phyloP scores from a whole-genome alignment of 2,113 vertebrate genomes.

The Dicentrarchus labrax region DNA sequence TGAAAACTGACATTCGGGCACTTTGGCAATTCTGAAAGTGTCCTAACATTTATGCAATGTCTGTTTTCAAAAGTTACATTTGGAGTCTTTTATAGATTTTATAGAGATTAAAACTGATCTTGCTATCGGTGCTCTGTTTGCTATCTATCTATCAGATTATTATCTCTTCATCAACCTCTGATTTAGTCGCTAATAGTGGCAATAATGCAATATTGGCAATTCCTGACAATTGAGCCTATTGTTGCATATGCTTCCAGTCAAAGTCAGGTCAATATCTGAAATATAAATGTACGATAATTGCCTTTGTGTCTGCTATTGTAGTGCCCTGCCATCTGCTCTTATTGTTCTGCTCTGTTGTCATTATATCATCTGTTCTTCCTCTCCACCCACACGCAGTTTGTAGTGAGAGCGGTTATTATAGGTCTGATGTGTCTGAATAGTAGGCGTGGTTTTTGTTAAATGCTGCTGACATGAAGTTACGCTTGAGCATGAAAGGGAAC shows the following conservation, averaged over 20 bases:
- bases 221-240: conserved; percentile 9
- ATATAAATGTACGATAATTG: conserved; percentile 47
- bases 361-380: conserved; percentile 52
- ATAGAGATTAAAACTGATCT: no score
- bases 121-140: no score
- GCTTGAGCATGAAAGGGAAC: conserved; percentile 22
- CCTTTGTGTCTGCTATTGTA: conserved; percentile 41
- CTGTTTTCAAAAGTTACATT: no score
- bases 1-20: neutral
- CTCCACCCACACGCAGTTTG: conserved; percentile 37
- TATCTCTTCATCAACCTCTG: neutral
- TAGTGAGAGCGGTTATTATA: conserved; percentile 53
- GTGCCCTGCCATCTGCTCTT: conserved; percentile 53
- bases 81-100: neutral
- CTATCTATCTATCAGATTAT: neutral
- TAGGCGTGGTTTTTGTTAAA: conserved; percentile 38
- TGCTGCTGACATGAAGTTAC: neutral
- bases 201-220: neutral
- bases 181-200: neutral
- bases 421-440: conserved; percentile 44
- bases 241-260: neutral
- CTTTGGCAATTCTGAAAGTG: neutral
- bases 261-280: conserved; percentile 28
- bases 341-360: conserved; percentile 43
- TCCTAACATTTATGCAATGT: neutral